A percentile compares a stretch with the other conserved stretches of the same genome.
phyloP scores from a whole-genome alignment of 2,113 vertebrate genomes.

The Brienomyrus longianalis region DNA sequence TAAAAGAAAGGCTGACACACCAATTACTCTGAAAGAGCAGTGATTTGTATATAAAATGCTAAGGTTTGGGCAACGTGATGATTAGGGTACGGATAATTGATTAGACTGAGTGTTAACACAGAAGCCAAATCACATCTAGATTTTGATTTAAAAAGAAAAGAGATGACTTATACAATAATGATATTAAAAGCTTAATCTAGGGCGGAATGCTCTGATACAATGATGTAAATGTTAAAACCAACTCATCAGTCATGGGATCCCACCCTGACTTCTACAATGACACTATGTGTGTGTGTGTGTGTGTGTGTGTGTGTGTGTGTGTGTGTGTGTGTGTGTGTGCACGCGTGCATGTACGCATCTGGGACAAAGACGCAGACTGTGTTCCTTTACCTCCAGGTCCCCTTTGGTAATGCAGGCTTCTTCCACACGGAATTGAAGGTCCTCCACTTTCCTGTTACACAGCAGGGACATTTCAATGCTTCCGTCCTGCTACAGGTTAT shows the following conservation, averaged over 20 bases:
- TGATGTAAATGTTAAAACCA: not conserved
- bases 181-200: not conserved
- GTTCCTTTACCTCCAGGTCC: constrained; percentile 86
- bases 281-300: not conserved
- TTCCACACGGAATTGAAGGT: constrained; percentile 95
- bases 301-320: too few species aligned
- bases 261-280: not conserved
- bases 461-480: constrained; percentile 26
- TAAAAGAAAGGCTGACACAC: not conserved
- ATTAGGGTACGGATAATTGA: not conserved
- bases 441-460: constrained; percentile 85
- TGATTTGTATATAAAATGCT: not conserved
- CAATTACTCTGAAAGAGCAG: not conserved
- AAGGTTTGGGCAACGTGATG: not conserved
- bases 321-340: not conserved
- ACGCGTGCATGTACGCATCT: not conserved
- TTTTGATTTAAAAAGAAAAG: not conserved
- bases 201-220: not conserved
- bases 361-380: not conserved
- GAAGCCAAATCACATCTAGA: constrained; percentile 12
- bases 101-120: constrained; percentile 1
- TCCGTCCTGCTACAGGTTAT: not conserved
- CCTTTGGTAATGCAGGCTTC: constrained; percentile 99
- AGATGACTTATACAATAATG: not conserved
- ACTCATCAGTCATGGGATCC: not conserved